Evolutionary conservation across 2,113 vertebrate species (phyloP), one percentile per base, ranked within the genome.

Genomic region (Hipposideros armiger): DNA sequence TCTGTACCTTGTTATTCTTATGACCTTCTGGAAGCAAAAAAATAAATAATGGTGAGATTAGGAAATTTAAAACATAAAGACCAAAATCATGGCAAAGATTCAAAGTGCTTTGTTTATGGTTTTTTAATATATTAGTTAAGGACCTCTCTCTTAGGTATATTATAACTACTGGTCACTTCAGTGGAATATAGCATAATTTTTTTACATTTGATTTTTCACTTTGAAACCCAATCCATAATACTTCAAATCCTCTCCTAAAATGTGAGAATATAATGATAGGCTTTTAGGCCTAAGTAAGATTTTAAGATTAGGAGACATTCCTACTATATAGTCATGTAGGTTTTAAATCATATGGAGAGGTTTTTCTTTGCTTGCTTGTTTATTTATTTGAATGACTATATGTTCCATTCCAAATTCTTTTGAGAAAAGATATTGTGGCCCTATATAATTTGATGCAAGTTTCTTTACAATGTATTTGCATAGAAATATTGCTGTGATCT

Each of bases 401-500:
- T 93, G 45, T 91, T 91, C 13, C 60, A 60, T 87, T 94, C 76
- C 47, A 62, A 45, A 91, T 83, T 94, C 13, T 87, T 90, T 94
- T 74, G 52, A 52, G 58, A 66, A 94, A 58, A 80, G 50, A 40
- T 86, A 87, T 11, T 67, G 45, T 52, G 40, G 36, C 45, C 28
- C 45, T 28, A 32, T 69, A 11, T 78, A 87, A 76, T 92, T 81
- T 95, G 92, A 72, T 95, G 81, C 76, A 94, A 94, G 72, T 97
- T 96, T 97, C 90, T 90, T 95, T 85, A 86, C n/a, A 96, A 40
- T 47, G 13, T 47, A 72, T 88, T 80, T 96, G 54, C 74, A 83
- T 56, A 96, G 62, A 95, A 93, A 74, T 96, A 91, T 66, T 74
- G 20, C 15, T 45, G 52, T 96, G 84, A 22, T 91, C 69, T 93